These are phyloP conservation scores for Morpho achilles DNA, from an alignment of 2,888 invertebrate species.

Conservation along the genomic window DNA sequence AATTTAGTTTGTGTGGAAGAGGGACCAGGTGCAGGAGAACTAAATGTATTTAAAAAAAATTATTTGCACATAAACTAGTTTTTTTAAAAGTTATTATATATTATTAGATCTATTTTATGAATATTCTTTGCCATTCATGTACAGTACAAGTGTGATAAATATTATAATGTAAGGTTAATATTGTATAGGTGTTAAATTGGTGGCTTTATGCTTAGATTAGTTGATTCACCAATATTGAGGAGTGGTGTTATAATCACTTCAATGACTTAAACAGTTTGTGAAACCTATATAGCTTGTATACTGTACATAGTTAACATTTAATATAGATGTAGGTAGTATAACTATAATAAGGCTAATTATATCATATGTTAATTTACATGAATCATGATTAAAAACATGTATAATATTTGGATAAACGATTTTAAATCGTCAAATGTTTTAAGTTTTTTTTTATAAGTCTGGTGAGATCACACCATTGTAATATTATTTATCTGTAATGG, in stretches of 20 bases:
- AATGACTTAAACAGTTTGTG: slow-evolving; percentile 47
- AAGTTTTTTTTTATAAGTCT: slow-evolving; percentile 51
- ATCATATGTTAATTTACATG: slow-evolving; percentile 55
- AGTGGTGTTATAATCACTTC: slow-evolving; percentile 75
- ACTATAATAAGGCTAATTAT: slow-evolving; percentile 46
- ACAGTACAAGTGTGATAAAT: slow-evolving; percentile 69
- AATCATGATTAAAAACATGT: slow-evolving; percentile 38
- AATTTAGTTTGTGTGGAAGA: slow-evolving; percentile 3
- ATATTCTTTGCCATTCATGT: slow-evolving; percentile 62
- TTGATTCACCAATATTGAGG: slow-evolving; percentile 36
- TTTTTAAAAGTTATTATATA: too few relatives aligned
- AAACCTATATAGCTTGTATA: slow-evolving; percentile 51
- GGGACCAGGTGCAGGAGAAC: slow-evolving; percentile 24
- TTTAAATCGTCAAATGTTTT: slow-evolving; percentile 57
- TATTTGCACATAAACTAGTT: too few relatives aligned
- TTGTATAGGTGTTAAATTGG: slow-evolving; percentile 39
- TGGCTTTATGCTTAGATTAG: slow-evolving; percentile 45
- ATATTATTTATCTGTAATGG: slow-evolving; percentile 53
- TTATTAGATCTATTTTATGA: slow-evolving; percentile 16
- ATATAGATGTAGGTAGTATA: slow-evolving; percentile 35
- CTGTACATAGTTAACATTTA: slow-evolving; percentile 54
- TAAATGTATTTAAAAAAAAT: slow-evolving; percentile 5
- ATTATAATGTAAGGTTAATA: slow-evolving; percentile 31
- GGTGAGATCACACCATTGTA: slow-evolving; percentile 48
- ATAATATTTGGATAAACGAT: slow-evolving; percentile 52